Base-by-base conservation (phyloP, 2,797 vertebrate species). In the Dallia pectoralis region DNA sequence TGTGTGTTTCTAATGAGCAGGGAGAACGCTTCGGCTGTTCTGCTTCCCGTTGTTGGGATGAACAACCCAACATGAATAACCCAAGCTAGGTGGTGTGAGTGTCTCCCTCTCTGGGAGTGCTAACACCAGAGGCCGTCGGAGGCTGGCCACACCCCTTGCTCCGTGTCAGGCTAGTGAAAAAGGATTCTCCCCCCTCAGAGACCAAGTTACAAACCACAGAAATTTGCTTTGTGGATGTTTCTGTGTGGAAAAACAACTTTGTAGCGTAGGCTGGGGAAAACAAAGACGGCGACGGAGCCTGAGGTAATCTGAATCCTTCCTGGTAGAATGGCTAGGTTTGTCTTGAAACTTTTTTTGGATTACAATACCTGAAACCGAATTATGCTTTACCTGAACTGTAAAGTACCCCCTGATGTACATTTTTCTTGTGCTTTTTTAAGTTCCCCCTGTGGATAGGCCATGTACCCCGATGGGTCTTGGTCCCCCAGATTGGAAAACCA, bases 1-100 rank as follows among this genome's bases (percentile, higher is more conserved):
- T n/a, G 72, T 81, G 82, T 79, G 69, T 65, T 76, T 88, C 90
- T 86, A 86, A 88, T 84, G 82, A 87, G 74, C 29, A 33, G 22
- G 49, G 72, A 65, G 67, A 71, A 69, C 62, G 67, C 72, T 77
- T 63, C 73, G 77, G 74, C 77, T 80, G 79, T 84, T 82, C 75
- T 78, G 68, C 78, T 80, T 76, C 78, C 72, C 81, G 84, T 88
- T 79, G 82, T 67, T 76, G 61, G 25, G 47, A 61, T 61, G 56
- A n/a, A 82, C 25, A 30, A 79, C 22, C 68, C 71, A 74, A 73
- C 70, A 77, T 75, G 61, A 81, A 84, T 81, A 73, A 84, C 66
- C 65, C 40, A 22, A 68, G 56, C 1, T 56, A 22, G 51, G 51
- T 56, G 36, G 36, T 6, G 9, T 40, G 1, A 2, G 9, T 19